These are phyloP conservation scores for Himalopsyche anomala DNA, from an alignment of 2,888 invertebrate genomes.

Conservation along the genomic window DNA sequence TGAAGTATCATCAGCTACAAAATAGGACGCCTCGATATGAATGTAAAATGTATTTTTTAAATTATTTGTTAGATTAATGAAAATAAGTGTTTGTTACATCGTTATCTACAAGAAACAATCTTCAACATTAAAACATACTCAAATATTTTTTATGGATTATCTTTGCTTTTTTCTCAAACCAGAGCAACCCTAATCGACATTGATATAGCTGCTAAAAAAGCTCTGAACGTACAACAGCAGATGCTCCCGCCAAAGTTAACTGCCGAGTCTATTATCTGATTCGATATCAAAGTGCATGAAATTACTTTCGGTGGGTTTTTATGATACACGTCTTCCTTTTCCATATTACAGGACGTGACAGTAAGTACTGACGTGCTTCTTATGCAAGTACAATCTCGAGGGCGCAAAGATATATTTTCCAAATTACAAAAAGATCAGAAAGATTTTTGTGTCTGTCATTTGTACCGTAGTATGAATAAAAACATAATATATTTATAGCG, in stretches of 20 bases:
- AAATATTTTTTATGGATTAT: too few relatives aligned
- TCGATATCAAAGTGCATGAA: conserved; percentile 45
- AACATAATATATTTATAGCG: too few relatives aligned
- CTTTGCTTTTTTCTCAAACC: too few relatives aligned
- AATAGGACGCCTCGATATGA: too few relatives aligned
- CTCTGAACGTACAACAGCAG: background rate
- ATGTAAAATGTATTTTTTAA: too few relatives aligned
- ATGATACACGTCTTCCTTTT: conserved; percentile 30
- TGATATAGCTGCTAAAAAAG: background rate
- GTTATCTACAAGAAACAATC: too few relatives aligned
- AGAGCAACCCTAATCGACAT: background rate
- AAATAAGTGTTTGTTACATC: too few relatives aligned
- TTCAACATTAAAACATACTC: too few relatives aligned
- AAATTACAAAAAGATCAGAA: conserved; percentile 10
- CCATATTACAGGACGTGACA: conserved; percentile 34
- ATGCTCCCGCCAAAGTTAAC: conserved; percentile 25
- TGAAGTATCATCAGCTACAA: too few relatives aligned
- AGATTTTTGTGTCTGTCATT: background rate
- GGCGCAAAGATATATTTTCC: background rate
- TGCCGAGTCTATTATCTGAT: conserved; percentile 23
- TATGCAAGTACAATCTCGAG: background rate
- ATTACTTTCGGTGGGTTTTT: conserved; percentile 16
- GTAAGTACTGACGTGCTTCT: conserved; percentile 1
- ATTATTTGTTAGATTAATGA: too few relatives aligned
- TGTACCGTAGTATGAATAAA: too few relatives aligned